Base-by-base conservation (phyloP, 1,140 invertebrate genomes). In the Brachionus manjavacas region DNA sequence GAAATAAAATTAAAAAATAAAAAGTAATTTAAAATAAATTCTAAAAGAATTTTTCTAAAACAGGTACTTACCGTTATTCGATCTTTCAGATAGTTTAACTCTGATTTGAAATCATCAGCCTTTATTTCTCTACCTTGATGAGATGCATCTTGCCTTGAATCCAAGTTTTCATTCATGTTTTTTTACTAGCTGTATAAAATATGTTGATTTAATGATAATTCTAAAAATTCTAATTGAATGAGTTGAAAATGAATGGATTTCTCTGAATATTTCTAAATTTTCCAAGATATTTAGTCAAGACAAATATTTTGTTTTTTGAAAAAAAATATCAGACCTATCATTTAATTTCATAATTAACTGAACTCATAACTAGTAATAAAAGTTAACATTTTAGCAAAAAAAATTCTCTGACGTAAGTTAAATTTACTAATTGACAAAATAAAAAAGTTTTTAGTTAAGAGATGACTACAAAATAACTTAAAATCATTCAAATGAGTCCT, bases 201-300 rank as follows among this genome's bases (percentile, higher is more conserved):
- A 70, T 70, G 66, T 39, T 70, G 66, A 31, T 35, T 35, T 70
- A 70, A 70, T 70, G 35, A 70, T 70, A 70, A 70, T 70, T 70
- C 14, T 70, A 28, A 70, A 70, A 35, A 35, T 70, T 35, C 31
- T 70, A 31, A 35, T 31, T 35, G 1, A 70, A 70, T 35, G 66
- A 70, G 66, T 70, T 35, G 31, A 68, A 68, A 31, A 68, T 12
- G 16, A 64, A 64, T 14, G 16, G 4, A 39, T 9, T 70, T 70
- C 16, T 70, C 23, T 70, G 52, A 60, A 60, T 60, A 60, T 60
- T 60, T 60, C 52, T 20, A 60, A 6, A 60, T 20, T 60, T 60
- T 60, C 52, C 20, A 60, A 60, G 25, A 60, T 60, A 23, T 16
- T 60, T 25, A 60, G 52, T 60, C 16, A 60, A 20, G 52, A 60